phyloP scores from a whole-genome alignment of 2,888 invertebrate genomes.

The Limulus polyphemus region DNA sequence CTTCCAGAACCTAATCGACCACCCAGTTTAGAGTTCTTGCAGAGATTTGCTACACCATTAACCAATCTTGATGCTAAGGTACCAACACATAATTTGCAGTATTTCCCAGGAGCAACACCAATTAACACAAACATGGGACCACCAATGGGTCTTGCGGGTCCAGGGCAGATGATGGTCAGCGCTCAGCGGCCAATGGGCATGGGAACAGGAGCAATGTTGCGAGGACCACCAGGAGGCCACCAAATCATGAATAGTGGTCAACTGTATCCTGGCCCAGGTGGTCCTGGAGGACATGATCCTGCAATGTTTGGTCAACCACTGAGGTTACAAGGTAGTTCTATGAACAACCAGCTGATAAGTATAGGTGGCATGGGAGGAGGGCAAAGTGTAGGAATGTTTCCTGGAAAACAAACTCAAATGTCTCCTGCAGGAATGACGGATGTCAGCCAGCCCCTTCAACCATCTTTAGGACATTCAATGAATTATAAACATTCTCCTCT shows the following conservation, averaged over 20 bases:
- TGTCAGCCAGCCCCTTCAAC: constrained; percentile 25
- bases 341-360: constrained; percentile 19
- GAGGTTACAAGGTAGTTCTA: constrained; percentile 26
- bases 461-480: constrained; percentile 31
- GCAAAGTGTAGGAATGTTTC: constrained; percentile 42
- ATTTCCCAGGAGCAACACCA: constrained; percentile 51
- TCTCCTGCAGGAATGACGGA: constrained; percentile 31
- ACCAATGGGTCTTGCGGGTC: constrained; percentile 28
- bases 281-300: not conserved
- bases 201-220: constrained; percentile 39
- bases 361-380: not conserved
- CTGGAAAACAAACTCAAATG: constrained; percentile 46
- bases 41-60: constrained; percentile 73
- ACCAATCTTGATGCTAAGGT: constrained; percentile 56
- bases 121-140: constrained; percentile 21
- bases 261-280: not conserved
- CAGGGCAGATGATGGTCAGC: constrained; percentile 35
- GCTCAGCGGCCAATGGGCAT: constrained; percentile 37
- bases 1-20: constrained; percentile 45
- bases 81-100: constrained; percentile 56
- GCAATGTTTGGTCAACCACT: not conserved
- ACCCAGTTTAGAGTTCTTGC: constrained; percentile 77
- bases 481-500: constrained; percentile 61
- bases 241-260: constrained; percentile 32
- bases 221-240: constrained; percentile 40